A percentile compares a stretch with the other conserved stretches of the same genome.
phyloP scores from a whole-genome alignment of 2,888 invertebrate genomes.

The Gymnosoma rotundatum region DNA sequence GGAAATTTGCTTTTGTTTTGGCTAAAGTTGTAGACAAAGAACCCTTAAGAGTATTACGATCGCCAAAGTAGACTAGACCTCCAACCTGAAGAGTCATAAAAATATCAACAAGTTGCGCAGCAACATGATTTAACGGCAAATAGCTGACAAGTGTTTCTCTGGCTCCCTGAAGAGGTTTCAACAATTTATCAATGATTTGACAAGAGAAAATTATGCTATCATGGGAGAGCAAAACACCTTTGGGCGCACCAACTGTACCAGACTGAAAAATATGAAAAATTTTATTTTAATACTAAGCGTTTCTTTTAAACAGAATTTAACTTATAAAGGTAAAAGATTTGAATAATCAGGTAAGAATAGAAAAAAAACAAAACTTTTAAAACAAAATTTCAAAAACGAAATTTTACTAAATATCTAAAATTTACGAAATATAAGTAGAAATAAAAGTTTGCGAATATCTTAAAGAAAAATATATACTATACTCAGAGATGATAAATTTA shows the following conservation, averaged over 20 bases:
- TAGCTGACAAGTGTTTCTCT: conserved; percentile 88
- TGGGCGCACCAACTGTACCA: conserved; percentile 93
- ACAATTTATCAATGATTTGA: conserved; percentile 83
- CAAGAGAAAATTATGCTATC: conserved; percentile 91
- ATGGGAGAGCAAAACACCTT: conserved; percentile 96
- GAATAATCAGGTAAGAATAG: no score
- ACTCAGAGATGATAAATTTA: no score
- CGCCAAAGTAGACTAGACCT: conserved; percentile 89
- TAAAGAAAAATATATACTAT: no score
- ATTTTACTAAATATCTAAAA: no score
- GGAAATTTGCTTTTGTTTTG: conserved; percentile 90
- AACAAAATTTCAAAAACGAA: no score
- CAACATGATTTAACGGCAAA: conserved; percentile 94
- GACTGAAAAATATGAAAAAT: conserved; percentile 84
- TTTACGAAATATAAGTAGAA: no score
- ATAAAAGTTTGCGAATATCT: no score
- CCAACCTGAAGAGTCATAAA: conserved; percentile 82
- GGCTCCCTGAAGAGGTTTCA: conserved; percentile 83
- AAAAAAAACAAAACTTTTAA: no score
- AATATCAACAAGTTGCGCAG: conserved; percentile 91
- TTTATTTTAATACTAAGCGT: no score
- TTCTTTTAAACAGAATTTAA: no score
- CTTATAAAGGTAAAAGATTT: no score
- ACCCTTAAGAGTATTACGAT: conserved; percentile 93
- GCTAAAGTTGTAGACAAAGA: conserved; percentile 88